Percentiles rank a stretch among this genome's conserved stretches.
Evolutionary conservation across 2,888 invertebrate species (phyloP).

Genomic region (Chrysotoxum bicinctum): DNA sequence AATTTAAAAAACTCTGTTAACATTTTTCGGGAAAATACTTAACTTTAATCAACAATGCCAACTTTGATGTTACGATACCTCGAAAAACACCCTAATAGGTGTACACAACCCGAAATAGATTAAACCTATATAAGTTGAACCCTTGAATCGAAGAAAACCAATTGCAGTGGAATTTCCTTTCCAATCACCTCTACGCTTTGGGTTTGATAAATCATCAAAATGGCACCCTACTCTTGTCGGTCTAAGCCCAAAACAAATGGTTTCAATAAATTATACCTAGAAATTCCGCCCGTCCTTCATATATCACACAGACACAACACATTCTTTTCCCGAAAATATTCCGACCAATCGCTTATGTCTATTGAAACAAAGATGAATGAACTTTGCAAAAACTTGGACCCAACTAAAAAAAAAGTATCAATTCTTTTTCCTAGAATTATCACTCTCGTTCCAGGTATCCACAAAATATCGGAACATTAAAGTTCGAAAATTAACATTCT

Average conservation of each 20-base stretch:
- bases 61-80: too few relatives aligned
- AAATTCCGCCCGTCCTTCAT: neutral
- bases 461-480: neutral
- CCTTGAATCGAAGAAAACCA: neutral
- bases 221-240: neutral
- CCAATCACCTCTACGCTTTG: neutral
- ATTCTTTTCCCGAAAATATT: neutral
- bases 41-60: too few relatives aligned
- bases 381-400: conserved; percentile 16
- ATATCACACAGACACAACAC: neutral
- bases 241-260: neutral
- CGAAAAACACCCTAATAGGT: too few relatives aligned
- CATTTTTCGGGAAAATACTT: too few relatives aligned
- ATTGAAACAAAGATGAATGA: conserved; percentile 6
- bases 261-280: neutral
- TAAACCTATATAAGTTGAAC: too few relatives aligned
- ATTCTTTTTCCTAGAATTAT: neutral
- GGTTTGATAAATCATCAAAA: neutral
- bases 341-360: neutral
- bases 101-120: neutral
- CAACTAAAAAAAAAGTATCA: neutral
- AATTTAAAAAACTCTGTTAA: too few relatives aligned
- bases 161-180: neutral
- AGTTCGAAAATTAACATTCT: neutral
- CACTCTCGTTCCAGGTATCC: conserved; percentile 15